Evolutionary conservation across 1,140 invertebrate species (phyloP), one percentile per base, ranked within the genome.

Genomic region (Euwallacea fornicatus): DNA sequence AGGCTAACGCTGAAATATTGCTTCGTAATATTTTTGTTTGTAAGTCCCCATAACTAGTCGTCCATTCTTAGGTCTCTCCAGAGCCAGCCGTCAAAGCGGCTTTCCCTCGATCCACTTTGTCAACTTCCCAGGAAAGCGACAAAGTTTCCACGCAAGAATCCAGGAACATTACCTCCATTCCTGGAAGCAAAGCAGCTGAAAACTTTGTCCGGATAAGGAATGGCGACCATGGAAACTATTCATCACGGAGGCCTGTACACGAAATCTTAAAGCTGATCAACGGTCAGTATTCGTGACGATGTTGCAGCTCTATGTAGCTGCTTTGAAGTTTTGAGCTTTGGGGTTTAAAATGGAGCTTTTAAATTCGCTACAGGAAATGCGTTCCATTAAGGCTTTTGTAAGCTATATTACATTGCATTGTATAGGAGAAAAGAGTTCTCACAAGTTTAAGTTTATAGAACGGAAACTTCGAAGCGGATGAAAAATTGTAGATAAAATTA

Each of bases 161-260:
- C 11, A 16, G 54, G 54, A n/a, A 56, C 15, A n/a, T 56, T 50
- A 56, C 15, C 3, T n/a, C 54, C 11, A 13, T 33, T 33, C 10
- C 54, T 13, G 16, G 11, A 10, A 8, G 11, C 11, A 56, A n/a
- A 56, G 54, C n/a, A 56, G 8, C 11, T n/a, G 54, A 56, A 56
- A 56, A 56, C 54, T 56, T 56, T 56, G 54, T 56, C 3, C 10
- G 16, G 16, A 16, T 56, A 11, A 56, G 54, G 54, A 56, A 56
- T 56, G 16, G 54, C 8, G 54, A n/a, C n/a, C 11, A 56, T 11
- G 54, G 16, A 56, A 56, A 56, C 11, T 15, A 56, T 9, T n/a
- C 54, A 13, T 15, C 16, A 8, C 10, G 15, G 11, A 56, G 54
- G 54, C 11, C 11, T 13, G 16, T 56, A n/a, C 16, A 56, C 54